Base-by-base conservation (phyloP, 2,888 invertebrate species). In the Odontomyia ornata region DNA sequence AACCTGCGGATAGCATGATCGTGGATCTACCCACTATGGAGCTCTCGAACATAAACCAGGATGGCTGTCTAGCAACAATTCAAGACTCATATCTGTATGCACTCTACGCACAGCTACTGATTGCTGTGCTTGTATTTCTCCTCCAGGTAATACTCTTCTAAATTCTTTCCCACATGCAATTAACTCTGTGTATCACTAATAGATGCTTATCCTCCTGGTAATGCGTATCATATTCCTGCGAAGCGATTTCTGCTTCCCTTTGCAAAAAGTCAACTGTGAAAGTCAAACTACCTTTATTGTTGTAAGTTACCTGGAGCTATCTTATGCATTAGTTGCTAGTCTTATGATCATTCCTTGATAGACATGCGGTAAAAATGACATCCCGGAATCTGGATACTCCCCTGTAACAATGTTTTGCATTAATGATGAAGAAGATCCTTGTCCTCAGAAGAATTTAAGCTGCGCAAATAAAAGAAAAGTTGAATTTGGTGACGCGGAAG, bases 41-140 rank as follows among this genome's bases (percentile, higher is more conserved):
- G 21, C 27, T 78, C 1, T 30, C 77, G 9, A 60, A 13, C 7
- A 77, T 79, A 18, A 80, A 80, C 64, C 64, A 52, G 56, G 43
- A 18, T 13, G 80, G 80, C n/a, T 79, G 80, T 25, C 27, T 79
- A 27, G 9, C 56, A 0, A 52, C 69, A 30, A 77, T 80, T 52
- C 13, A 73, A 11, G 30, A 76, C 1, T 11, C 71, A 28, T 47
- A 30, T 13, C 1, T 46, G n/a, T 47, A 57, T 18, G 56, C 13
- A 1, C 36, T 73, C 13, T 76, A 72, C 13, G 47, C 28, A 18
- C 30, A 64, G 21, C 25, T 78, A 5, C 1, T 18, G 7, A 13
- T 67, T 1, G 57, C 46, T 15, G 30, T 43, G 15, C n/a, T 75
- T 15, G 75, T 77, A 2, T 77, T 75, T 56, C 7, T 67, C 13